Conservation (phyloP, 2,888 invertebrate genomes). For the Chloroclysta siterata region DNA sequence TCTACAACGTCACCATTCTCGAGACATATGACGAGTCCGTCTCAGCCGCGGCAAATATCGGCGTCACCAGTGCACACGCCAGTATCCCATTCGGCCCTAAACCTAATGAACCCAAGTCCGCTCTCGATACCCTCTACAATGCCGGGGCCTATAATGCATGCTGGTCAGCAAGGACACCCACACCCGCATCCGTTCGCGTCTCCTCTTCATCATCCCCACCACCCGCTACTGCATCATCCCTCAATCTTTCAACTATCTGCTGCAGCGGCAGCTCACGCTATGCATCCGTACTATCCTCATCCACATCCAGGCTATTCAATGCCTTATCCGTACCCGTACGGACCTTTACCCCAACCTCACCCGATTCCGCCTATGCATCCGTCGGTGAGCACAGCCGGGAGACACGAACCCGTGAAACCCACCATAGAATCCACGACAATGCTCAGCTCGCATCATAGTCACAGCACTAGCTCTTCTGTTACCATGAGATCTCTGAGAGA, state of each 20-base stretch:
- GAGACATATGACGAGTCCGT: constrained; percentile 78
- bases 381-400: constrained; percentile 72
- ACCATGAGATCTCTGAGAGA: constrained; percentile 88
- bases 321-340: constrained; percentile 89
- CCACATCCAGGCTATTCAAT: constrained; percentile 89
- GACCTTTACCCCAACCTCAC: constrained; percentile 89
- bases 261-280: constrained; percentile 84
- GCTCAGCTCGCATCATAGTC: constrained; percentile 89
- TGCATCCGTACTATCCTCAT: constrained; percentile 89
- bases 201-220: constrained; percentile 90
- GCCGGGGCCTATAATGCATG: constrained; percentile 89
- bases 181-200: constrained; percentile 88
- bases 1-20: constrained; percentile 81
- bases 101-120: constrained; percentile 85
- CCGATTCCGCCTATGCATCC: constrained; percentile 88
- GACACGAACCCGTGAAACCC: constrained; percentile 81
- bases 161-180: constrained; percentile 89
- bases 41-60: constrained; percentile 78
- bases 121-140: constrained; percentile 87
- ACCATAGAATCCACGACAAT: constrained; percentile 88
- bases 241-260: constrained; percentile 86
- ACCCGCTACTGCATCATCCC: constrained; percentile 86
- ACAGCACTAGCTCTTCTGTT: constrained; percentile 89
- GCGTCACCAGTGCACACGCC: constrained; percentile 80
- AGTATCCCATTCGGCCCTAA: constrained; percentile 86